Conservation (phyloP, 2,113 vertebrate genomes). For the Trichechus manatus region DNA sequence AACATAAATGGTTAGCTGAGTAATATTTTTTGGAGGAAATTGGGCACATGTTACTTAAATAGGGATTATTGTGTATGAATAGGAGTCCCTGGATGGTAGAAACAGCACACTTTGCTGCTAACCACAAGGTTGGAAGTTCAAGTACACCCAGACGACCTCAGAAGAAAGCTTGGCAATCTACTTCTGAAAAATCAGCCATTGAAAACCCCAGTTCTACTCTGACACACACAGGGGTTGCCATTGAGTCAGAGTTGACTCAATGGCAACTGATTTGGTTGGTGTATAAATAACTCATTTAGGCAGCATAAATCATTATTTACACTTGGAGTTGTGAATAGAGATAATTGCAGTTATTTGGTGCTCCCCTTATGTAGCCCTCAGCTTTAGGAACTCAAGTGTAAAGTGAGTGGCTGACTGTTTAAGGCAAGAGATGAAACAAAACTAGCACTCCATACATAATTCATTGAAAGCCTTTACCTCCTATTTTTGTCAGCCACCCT, state of each 20-base stretch:
- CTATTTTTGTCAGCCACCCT: neutral
- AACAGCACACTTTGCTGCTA: too few species aligned
- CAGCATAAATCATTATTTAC: neutral
- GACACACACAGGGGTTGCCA: too few species aligned
- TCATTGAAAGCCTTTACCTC: neutral
- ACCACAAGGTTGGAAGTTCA: too few species aligned
- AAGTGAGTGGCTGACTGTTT: neutral
- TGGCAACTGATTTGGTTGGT: too few species aligned
- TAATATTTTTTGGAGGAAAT: neutral
- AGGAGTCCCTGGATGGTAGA: too few species aligned
- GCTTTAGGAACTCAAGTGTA: neutral
- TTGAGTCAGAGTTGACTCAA: too few species aligned
- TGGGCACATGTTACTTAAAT: neutral
- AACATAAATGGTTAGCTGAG: neutral
- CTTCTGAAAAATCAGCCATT: too few species aligned
- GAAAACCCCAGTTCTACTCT: too few species aligned
- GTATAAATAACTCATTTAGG: neutral
- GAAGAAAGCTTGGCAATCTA: too few species aligned
- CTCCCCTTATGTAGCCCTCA: neutral
- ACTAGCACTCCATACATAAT: neutral
- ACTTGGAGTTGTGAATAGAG: neutral
- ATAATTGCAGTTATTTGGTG: neutral
- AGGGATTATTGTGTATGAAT: neutral
- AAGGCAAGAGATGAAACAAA: constrained; percentile 18
- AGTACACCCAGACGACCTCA: too few species aligned